Percentiles rank a stretch among this genome's conserved stretches.
Evolutionary conservation across 2,113 vertebrate genomes (phyloP).

Genomic region (Malaclemys terrapin): DNA sequence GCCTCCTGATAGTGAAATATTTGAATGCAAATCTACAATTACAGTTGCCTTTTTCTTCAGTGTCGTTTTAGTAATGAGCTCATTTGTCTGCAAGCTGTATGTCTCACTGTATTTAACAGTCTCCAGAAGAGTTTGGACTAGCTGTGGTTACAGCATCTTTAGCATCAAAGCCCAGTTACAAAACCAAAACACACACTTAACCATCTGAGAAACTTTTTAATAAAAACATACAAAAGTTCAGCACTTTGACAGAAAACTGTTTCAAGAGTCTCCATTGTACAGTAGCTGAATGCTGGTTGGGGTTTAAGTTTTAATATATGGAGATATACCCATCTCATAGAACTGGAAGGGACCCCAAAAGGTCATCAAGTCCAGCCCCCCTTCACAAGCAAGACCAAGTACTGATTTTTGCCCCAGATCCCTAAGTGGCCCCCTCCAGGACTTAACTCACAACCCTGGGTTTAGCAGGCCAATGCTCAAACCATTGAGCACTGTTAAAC

Average conservation of each 20-base stretch:
- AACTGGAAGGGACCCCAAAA: too few species aligned
- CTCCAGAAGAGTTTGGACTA: background rate
- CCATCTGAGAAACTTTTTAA: constrained; percentile 22
- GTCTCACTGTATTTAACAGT: background rate
- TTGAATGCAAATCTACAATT: background rate
- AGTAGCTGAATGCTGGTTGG: background rate
- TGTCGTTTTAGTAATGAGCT: background rate
- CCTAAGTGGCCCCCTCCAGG: too few species aligned
- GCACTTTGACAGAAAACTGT: constrained; percentile 20
- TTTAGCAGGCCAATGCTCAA: too few species aligned
- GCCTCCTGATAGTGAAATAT: background rate
- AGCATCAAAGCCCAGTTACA: background rate
- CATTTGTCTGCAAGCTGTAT: background rate
- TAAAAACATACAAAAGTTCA: constrained; percentile 54
- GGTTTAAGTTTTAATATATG: background rate
- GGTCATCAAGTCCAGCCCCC: too few species aligned
- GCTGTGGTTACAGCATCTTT: background rate
- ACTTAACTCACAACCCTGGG: too few species aligned
- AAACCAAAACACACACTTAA: background rate
- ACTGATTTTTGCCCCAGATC: too few species aligned
- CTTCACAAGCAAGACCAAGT: too few species aligned
- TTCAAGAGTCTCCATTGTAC: background rate
- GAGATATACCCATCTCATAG: too few species aligned
- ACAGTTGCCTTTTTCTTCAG: background rate
- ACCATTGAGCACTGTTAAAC: background rate